Evolutionary conservation across 2,888 invertebrate genomes (phyloP).

Genomic region (Formica aserva): DNA sequence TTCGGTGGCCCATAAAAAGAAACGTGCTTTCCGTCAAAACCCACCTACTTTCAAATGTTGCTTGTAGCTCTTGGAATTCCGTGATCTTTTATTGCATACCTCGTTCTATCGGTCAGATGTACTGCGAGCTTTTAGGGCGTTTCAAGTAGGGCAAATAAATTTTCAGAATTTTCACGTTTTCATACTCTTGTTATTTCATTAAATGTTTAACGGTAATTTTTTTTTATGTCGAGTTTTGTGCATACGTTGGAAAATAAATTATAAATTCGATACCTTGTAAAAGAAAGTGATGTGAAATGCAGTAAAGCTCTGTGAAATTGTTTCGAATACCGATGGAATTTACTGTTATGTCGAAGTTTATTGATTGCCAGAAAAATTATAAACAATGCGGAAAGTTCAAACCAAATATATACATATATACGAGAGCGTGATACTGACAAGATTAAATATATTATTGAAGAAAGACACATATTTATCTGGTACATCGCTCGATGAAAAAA

Average conservation of each 20-base stretch:
- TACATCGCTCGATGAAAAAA: neutral
- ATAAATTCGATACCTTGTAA: neutral
- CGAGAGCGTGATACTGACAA: neutral
- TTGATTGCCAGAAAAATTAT: neutral
- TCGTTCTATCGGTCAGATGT: neutral
- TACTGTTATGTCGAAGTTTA: neutral
- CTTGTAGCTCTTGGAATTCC: neutral
- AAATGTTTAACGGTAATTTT: neutral
- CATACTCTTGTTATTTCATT: neutral
- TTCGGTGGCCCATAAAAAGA: neutral
- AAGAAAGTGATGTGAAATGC: neutral
- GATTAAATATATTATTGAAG: neutral
- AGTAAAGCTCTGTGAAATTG: neutral
- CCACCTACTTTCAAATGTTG: neutral
- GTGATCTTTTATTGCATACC: neutral
- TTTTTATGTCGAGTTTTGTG: neutral
- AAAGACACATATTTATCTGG: neutral
- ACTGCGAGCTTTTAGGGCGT: neutral
- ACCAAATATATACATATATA: neutral
- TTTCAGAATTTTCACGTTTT: neutral
- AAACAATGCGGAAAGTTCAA: neutral
- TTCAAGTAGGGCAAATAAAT: neutral
- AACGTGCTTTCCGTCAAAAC: conserved; percentile 32
- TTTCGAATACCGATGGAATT: neutral
- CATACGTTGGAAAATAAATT: neutral